phyloP scores from a whole-genome alignment of 64 coral and sea anemone species.

The Catalaphyllia jardinei region DNA sequence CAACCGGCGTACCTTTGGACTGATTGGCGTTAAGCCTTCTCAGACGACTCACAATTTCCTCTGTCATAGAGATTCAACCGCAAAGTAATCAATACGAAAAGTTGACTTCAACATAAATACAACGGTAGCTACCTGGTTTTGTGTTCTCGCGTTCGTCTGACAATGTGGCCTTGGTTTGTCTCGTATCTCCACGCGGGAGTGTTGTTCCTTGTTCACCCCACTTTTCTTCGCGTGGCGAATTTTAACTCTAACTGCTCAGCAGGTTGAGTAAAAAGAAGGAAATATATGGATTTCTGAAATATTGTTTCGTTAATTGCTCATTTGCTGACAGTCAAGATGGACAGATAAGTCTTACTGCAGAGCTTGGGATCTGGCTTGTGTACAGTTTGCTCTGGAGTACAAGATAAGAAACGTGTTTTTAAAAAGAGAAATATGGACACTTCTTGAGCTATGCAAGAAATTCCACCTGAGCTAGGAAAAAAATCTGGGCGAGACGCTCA shows the following conservation, averaged over 20 bases:
- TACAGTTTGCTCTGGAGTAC: background rate
- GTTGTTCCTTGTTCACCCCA: background rate
- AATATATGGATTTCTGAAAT: slow-evolving; percentile 18
- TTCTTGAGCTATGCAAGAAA: slow-evolving; percentile 10
- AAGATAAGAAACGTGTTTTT: background rate
- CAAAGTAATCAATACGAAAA: slow-evolving; percentile 2
- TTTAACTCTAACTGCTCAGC: background rate
- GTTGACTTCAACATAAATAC: background rate
- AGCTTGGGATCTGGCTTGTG: background rate
- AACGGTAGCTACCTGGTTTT: background rate
- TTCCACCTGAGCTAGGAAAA: background rate
- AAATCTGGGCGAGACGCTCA: slow-evolving; percentile 13
- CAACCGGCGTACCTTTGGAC: background rate
- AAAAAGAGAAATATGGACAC: no score
- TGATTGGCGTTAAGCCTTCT: background rate
- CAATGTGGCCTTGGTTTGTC: background rate
- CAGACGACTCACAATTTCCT: slow-evolving; percentile 1
- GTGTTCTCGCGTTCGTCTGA: background rate
- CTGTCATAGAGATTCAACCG: background rate
- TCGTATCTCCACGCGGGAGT: no score
- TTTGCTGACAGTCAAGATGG: background rate
- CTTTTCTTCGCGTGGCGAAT: background rate
- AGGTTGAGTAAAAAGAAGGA: background rate
- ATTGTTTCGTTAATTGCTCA: slow-evolving; percentile 1
- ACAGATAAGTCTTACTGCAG: background rate